Base-by-base conservation (phyloP, 2,888 invertebrate species). In the Callimorpha dominula region DNA sequence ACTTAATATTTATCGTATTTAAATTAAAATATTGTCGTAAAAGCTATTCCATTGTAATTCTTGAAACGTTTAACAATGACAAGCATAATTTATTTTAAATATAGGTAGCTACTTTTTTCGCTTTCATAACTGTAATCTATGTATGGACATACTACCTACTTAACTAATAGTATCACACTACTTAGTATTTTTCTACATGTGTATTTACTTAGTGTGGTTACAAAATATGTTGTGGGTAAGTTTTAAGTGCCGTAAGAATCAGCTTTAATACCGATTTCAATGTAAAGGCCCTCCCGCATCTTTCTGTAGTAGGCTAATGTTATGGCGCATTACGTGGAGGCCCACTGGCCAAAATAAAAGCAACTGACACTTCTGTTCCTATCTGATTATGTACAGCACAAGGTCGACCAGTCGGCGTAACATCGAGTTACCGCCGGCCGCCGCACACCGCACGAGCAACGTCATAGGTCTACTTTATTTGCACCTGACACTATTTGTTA, bases 51-150 rank as follows among this genome's bases (percentile, higher is more conserved):
- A 60, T 52, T 67, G 31, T 67, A 67, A 67, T 71, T 50, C 17
- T 9, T 15, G 15, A 49, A 70, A 50, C 49, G 40, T 49, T n/a
- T 43, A 50, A 50, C 65, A 69, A 73, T 73, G 65, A 72, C 65
- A n/a, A 5, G 54, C 65, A 57, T 50, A 49, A 65, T 69, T 65
- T 12, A 31, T 15, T 42, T 6, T 68, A 46, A 20, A 14, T 42
- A 5, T 42, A 63, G 17, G 63, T 63, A 63, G 3, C 31, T 31
- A 31, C 31, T 14, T 63, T 31, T n/a, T 54, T n/a, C n/a, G n/a
- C 20, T 4, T 31, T 20, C 5, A 31, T 20, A 6, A 6, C 14
- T 17, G 52, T 52, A 17, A 12, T 52, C 14, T 52, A 17, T 52
- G 52, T 46, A 52, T 17, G 8, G 0, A 52, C 4, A 52, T 7